Evolutionary conservation across 1,140 invertebrate genomes (phyloP), one percentile per base, ranked within the genome.

Genomic region (Onthophagus taurus): DNA sequence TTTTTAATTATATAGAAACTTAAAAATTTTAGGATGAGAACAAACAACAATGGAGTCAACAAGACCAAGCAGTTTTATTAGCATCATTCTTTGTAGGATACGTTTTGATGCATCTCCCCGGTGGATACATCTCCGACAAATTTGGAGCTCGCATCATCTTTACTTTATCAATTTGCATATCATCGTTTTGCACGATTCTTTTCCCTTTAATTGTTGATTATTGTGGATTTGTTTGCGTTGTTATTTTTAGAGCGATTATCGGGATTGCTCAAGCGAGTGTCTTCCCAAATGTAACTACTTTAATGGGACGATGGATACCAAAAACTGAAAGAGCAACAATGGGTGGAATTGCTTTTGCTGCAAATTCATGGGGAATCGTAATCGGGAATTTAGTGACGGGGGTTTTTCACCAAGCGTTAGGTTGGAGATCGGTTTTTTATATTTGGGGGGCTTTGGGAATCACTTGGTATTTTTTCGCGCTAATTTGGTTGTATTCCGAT

Each of bases 401-500:
- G 1, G 2, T 44, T 7, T 34, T 44, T 11, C 23, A 34, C 2
- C 1, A 7, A 2, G n/a, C 24, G 7, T 6, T 23, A 1, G 31
- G 18, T 2, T 44, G 42, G 42, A 12, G 21, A 11, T 12, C 23
- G 20, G 30, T 44, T 4, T 44, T 44, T 24, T 44, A 44, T 16
- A 19, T 44, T 21, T 44, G 42, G 42, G 42, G 42, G 6, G 9
- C 11, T 1, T 8, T 44, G 2, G 30, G 42, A 2, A 8, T 44
- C 7, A 4, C 35, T 12, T 44, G 42, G 42, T 44, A 44, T n/a
- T 11, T 33, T 11, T 35, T 44, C 7, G 7, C 17, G 12, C 14
- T 44, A 23, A 3, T 44, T 18, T 44, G 24, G 11, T n/a, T 21
- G 13, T 44, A 31, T 21, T 83, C 77, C 47, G 77, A 81, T 48